A percentile compares a stretch with the other conserved stretches of the same genome.
Evolutionary conservation across 2,797 vertebrate genomes (phyloP).

Genomic region (Discoglossus pictus): DNA sequence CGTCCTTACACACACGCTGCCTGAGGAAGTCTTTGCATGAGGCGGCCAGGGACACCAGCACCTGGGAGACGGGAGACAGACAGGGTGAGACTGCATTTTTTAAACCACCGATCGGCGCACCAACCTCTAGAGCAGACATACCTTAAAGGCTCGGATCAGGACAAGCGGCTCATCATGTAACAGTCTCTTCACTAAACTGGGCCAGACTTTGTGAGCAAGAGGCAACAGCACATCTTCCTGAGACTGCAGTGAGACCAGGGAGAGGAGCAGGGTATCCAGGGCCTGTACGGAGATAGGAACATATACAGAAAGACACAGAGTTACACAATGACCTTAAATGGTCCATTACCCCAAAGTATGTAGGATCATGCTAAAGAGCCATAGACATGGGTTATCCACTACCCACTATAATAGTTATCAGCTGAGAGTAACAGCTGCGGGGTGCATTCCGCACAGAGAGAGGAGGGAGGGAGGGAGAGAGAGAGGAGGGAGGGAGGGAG

Average conservation of each 20-base stretch:
- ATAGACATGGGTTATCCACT: no score
- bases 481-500: no score
- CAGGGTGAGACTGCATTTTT: background rate
- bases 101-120: no score
- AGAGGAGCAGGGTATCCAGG: constrained; percentile 83
- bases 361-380: no score
- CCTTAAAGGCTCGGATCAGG: constrained; percentile 88
- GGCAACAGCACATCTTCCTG: constrained; percentile 83
- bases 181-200: constrained; percentile 82
- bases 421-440: no score
- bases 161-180: constrained; percentile 81
- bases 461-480: no score
- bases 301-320: background rate
- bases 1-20: constrained; percentile 85
- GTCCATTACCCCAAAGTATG: no score
- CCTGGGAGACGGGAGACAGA: constrained; percentile 64
- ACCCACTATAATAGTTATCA: no score
- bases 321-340: no score
- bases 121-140: no score
- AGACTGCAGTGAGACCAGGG: constrained; percentile 76
- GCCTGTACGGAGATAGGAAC: constrained; percentile 79
- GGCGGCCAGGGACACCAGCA: constrained; percentile 81
- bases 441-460: no score
- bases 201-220: constrained; percentile 89
- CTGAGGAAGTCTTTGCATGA: constrained; percentile 86